A percentile compares a stretch with the other conserved stretches of the same genome.
phyloP scores from a whole-genome alignment of 1,140 invertebrate species.

The Pseudachorutes palmiensis region DNA sequence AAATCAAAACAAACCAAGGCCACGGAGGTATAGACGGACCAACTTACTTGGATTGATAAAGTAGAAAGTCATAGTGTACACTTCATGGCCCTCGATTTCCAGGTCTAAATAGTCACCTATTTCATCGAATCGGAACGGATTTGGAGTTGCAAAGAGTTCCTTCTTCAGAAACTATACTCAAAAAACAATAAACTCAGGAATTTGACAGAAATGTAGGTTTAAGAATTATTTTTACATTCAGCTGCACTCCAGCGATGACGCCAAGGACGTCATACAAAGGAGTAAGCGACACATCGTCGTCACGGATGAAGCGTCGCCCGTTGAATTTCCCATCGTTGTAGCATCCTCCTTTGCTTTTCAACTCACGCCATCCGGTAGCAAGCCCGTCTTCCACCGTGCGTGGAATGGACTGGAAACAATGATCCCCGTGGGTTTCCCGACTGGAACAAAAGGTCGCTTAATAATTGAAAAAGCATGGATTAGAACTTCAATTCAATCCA shows the following conservation, averaged over 20 bases:
- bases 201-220: too few relatives aligned
- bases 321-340: not conserved
- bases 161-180: constrained; percentile 7
- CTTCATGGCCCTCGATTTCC: not conserved
- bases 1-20: not conserved
- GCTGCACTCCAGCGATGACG: constrained; percentile 25
- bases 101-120: not conserved
- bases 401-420: constrained; percentile 5
- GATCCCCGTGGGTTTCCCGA: not conserved
- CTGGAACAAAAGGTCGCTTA: not conserved
- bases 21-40: not conserved
- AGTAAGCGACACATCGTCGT: constrained; percentile 1
- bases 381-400: not conserved
- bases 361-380: not conserved
- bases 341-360: not conserved
- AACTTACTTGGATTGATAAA: constrained; percentile 5
- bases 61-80: constrained; percentile 6
- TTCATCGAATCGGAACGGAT: constrained; percentile 7
- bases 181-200: too few relatives aligned
- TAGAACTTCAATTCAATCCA: too few relatives aligned
- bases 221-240: too few relatives aligned
- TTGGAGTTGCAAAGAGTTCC: not conserved
- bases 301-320: not conserved
- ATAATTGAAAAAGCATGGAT: too few relatives aligned
- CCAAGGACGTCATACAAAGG: constrained; percentile 23